Base-by-base conservation (phyloP, 2,797 vertebrate genomes). In the Kryptopterus vitreolus region DNA sequence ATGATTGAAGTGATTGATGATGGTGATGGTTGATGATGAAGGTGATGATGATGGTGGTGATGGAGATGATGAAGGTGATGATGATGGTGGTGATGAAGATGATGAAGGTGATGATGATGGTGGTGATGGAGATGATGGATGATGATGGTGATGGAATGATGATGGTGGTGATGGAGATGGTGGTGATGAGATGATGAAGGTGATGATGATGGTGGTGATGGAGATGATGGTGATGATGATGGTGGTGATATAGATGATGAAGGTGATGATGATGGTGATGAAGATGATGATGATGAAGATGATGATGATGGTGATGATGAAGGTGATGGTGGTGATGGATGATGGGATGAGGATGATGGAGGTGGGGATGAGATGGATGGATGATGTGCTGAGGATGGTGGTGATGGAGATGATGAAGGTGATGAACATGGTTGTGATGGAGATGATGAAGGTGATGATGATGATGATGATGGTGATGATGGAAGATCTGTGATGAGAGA, bases 31-130 rank as follows among this genome's bases (percentile, higher is more conserved):
- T 33, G 16, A 4, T 13, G 8, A 53, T 53, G 6, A 26, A 1
- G 15, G 33, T 7, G 5, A 5, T 63, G 55, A 46, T 31, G 13
- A 8, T 55, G 82, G 88, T 81, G 96, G 95, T 10, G 95, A 95
- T n/a, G n/a, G n/a, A n/a, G n/a, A n/a, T n/a, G n/a, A n/a, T n/a
- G n/a, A n/a, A n/a, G 12, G 11, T 12, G 57, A 0, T 24, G 57
- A 3, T 8, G 29, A 0, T 72, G 22, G 1, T 12, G 26, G 0
- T 33, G 16, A 4, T 13, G 8, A 53, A 33, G 6, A 26, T 3
- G 15, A n/a, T n/a, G n/a, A n/a, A n/a, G 12, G 11, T 12, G 57
- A 0, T 24, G 57, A 3, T 8, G 29, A 0, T 72, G 22, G 1
- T 12, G 26, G 0, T 33, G 16, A 4, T 13, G 8, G n/a, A n/a